These are phyloP conservation scores for Leptinotarsa defecta DNA, from an alignment of 1,140 invertebrate species.

Conservation along the genomic window DNA sequence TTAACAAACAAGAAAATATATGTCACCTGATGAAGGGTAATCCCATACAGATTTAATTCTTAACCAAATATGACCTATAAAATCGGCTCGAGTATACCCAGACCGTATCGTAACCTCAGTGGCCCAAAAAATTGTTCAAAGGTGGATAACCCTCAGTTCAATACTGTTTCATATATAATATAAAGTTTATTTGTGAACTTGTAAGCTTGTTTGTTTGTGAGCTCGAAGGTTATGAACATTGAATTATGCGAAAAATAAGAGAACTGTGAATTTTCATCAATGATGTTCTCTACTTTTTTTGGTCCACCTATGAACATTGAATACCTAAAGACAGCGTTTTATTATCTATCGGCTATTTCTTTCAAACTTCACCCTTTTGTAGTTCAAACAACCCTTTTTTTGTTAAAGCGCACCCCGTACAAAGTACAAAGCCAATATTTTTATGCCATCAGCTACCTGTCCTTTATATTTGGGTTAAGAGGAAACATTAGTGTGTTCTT, in stretches of 20 bases:
- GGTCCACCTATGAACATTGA: not conserved
- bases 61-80: slow-evolving; percentile 6
- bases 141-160: too few relatives aligned
- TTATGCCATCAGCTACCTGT: not conserved
- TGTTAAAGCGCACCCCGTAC: not conserved
- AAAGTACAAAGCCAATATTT: slow-evolving; percentile 6
- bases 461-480: slow-evolving; percentile 8
- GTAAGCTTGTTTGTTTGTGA: too few relatives aligned
- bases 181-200: too few relatives aligned
- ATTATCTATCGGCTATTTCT: not conserved
- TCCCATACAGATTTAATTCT: not conserved
- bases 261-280: too few relatives aligned
- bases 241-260: too few relatives aligned
- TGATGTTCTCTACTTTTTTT: not conserved
- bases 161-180: too few relatives aligned
- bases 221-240: too few relatives aligned
- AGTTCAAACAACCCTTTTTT: slow-evolving; percentile 8
- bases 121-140: not conserved
- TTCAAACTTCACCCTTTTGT: not conserved
- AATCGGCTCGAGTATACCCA: not conserved
- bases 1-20: slow-evolving; percentile 1
- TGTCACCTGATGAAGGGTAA: slow-evolving; percentile 2
- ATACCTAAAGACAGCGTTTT: not conserved
- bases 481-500: not conserved
- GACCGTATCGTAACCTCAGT: not conserved